phyloP scores from a whole-genome alignment of 2,888 invertebrate species.

The Zaprionus lineosus region DNA sequence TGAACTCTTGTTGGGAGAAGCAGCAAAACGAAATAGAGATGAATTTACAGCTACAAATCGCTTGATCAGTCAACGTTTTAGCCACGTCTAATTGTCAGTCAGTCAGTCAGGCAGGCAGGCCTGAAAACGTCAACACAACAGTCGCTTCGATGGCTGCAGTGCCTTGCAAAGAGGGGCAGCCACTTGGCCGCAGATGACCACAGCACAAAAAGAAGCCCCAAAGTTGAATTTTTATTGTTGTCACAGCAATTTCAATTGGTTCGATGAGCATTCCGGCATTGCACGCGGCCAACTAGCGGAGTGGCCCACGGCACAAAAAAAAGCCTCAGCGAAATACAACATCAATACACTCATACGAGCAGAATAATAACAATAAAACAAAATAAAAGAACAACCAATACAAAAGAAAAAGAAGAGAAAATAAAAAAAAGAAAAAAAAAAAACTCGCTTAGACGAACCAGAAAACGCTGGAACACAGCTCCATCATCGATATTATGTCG shows the following conservation, averaged over 20 bases:
- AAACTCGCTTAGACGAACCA: conserved; percentile 54
- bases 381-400: conserved; percentile 5
- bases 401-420: conserved; percentile 26
- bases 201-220: conserved; percentile 68
- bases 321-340: too few species aligned
- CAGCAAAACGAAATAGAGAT: conserved; percentile 67
- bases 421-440: background rate
- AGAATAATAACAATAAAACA: conserved; percentile 25
- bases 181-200: conserved; percentile 15
- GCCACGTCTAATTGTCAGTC: conserved; percentile 78
- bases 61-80: conserved; percentile 80
- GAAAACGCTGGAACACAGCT: conserved; percentile 46
- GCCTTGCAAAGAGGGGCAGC: conserved; percentile 15
- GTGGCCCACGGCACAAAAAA: conserved; percentile 30
- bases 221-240: conserved; percentile 81
- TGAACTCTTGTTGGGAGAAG: conserved; percentile 54
- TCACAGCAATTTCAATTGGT: conserved; percentile 82
- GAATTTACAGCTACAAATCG: conserved; percentile 82
- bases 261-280: conserved; percentile 80
- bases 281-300: conserved; percentile 73
- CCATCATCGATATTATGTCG: conserved; percentile 81
- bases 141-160: background rate
- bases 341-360: conserved; percentile 28
- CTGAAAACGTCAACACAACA: too few species aligned
- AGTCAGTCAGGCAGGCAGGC: conserved; percentile 57